Conservation (phyloP, 2,797 vertebrate species). For the Pantherophis vulpinus region DNA sequence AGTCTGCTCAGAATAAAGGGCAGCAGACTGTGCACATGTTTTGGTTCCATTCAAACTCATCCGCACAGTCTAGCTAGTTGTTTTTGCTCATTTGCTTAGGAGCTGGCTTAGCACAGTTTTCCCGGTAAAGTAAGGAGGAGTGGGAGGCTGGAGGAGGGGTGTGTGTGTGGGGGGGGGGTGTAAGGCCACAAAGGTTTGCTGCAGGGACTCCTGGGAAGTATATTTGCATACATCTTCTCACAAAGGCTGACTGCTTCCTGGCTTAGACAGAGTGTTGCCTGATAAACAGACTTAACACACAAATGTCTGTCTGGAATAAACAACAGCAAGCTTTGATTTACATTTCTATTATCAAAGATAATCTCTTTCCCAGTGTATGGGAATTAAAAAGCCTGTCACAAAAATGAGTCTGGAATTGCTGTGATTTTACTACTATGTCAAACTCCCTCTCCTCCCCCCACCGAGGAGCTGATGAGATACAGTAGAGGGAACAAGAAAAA, state of each 20-base stretch:
- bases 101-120: slow-evolving; percentile 70
- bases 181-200: slow-evolving; percentile 70
- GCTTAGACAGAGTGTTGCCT: slow-evolving; percentile 79
- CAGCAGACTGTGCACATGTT: slow-evolving; percentile 72
- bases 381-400: slow-evolving; percentile 68
- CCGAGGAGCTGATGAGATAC: slow-evolving; percentile 16
- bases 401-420: slow-evolving; percentile 50
- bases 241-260: slow-evolving; percentile 79
- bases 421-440: slow-evolving; percentile 55
- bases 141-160: slow-evolving; percentile 14
- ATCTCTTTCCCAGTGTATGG: slow-evolving; percentile 73
- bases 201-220: slow-evolving; percentile 72
- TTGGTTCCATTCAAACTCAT: slow-evolving; percentile 69
- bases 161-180: slow-evolving; percentile 6
- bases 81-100: slow-evolving; percentile 68
- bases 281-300: slow-evolving; percentile 80
- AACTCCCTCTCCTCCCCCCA: slow-evolving; percentile 4
- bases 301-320: slow-evolving; percentile 80
- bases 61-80: slow-evolving; percentile 66
- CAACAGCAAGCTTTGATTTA: slow-evolving; percentile 76
- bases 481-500: slow-evolving; percentile 23
- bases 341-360: slow-evolving; percentile 77
- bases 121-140: slow-evolving; percentile 68
- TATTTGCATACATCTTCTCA: slow-evolving; percentile 76
- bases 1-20: slow-evolving; percentile 71